phyloP scores from a whole-genome alignment of 2,113 vertebrate species.

The Limanda limanda region DNA sequence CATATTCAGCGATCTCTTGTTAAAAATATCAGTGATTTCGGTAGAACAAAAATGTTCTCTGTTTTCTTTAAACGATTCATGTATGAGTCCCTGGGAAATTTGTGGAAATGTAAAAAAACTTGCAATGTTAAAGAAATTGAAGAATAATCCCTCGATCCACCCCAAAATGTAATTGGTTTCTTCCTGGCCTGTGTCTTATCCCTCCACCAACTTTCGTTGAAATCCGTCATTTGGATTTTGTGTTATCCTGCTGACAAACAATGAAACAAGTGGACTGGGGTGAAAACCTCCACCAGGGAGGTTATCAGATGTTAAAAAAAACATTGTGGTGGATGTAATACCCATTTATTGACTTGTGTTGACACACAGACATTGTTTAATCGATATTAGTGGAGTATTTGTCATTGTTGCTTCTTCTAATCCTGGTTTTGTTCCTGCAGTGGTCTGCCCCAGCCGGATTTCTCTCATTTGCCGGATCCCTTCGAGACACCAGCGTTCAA shows the following conservation, averaged over 20 bases:
- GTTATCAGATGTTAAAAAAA: neutral
- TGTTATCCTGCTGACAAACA: neutral
- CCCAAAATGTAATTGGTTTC: too few relatives aligned
- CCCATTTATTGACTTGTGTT: neutral
- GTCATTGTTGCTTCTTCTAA: neutral
- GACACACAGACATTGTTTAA: neutral
- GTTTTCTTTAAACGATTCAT: too few relatives aligned
- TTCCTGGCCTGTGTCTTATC: too few relatives aligned
- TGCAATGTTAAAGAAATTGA: too few relatives aligned
- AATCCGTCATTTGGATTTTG: too few relatives aligned
- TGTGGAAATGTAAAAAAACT: too few relatives aligned
- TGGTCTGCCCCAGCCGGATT: constrained; percentile 87
- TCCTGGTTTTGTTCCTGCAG: constrained; percentile 70
- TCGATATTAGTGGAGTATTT: neutral
- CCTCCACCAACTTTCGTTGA: neutral
- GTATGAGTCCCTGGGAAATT: too few relatives aligned
- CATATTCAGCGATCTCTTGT: neutral
- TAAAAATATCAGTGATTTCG: too few relatives aligned
- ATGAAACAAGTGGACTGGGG: neutral
- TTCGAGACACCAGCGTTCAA: constrained; percentile 94
- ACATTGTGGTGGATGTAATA: neutral
- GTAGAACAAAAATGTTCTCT: too few relatives aligned
- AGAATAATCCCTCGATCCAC: too few relatives aligned
- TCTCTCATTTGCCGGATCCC: constrained; percentile 90
- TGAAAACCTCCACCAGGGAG: too few relatives aligned